These are phyloP conservation scores for Chalcosyrphus nemorum DNA, from an alignment of 2,888 invertebrate species.

Conservation along the genomic window DNA sequence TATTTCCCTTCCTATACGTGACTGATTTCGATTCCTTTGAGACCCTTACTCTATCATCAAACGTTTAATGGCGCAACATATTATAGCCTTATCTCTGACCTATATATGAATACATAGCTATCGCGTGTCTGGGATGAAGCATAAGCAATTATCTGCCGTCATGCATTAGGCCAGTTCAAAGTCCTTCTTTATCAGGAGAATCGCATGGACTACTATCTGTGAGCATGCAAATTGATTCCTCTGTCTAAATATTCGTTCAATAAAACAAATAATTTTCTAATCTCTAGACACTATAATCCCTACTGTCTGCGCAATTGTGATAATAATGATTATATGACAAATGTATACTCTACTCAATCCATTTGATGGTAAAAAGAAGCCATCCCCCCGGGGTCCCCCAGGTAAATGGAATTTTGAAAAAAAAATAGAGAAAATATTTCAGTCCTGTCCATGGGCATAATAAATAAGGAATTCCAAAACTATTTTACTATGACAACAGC, in stretches of 20 bases:
- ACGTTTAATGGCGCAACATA: no score
- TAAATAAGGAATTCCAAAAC: constrained; percentile 27
- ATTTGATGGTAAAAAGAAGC: no score
- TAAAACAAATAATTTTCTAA: background rate
- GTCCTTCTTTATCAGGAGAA: background rate
- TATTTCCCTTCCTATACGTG: no score
- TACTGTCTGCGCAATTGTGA: background rate
- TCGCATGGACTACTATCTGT: no score
- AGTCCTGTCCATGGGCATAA: constrained; percentile 1
- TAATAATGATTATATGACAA: no score
- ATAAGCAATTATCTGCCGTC: no score
- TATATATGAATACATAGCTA: background rate
- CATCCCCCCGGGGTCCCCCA: background rate
- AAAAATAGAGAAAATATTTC: constrained; percentile 5
- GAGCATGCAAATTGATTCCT: no score
- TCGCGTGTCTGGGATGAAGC: background rate
- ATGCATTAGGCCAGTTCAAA: background rate
- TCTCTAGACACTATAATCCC: background rate
- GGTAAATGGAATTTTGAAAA: constrained; percentile 2
- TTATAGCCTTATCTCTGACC: background rate
- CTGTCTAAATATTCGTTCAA: background rate
- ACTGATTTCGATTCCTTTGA: no score
- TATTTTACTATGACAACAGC: background rate
- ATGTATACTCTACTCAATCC: no score
- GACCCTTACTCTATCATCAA: no score